Percentiles rank a stretch among this genome's conserved stretches.
Conservation (phyloP, 2,797 vertebrate species). For the Acanthornis magna region DNA sequence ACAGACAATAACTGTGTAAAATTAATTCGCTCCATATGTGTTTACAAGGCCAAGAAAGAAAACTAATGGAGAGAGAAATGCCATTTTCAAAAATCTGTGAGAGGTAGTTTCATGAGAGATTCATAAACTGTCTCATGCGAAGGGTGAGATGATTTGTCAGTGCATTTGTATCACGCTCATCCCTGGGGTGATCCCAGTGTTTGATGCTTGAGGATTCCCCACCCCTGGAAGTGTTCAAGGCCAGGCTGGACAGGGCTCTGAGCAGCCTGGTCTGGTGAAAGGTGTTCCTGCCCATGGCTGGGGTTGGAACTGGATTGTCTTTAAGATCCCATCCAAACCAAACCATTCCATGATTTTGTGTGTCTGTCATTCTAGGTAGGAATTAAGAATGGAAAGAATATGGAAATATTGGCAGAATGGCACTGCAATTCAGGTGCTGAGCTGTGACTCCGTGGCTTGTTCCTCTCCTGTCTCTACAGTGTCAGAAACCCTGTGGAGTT, state of each 20-base stretch:
- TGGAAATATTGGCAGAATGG: neutral
- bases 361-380: neutral
- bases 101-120: neutral
- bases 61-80: neutral
- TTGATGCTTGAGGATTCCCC: neutral
- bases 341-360: neutral
- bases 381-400: neutral
- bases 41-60: neutral
- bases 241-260: neutral
- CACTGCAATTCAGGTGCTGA: neutral
- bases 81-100: neutral
- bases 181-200: neutral
- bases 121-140: neutral
- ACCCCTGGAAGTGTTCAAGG: neutral
- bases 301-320: neutral
- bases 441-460: neutral
- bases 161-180: neutral
- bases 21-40: slow-evolving; percentile 1
- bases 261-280: accelerated
- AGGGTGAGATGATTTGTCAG: neutral
- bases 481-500: neutral
- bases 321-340: neutral
- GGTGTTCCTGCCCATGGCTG: neutral
- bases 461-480: accelerated
- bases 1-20: slow-evolving; percentile 10